Evolutionary conservation across 1,140 invertebrate genomes (phyloP), one percentile per base, ranked within the genome.

Genomic region (Heliconius melpomene): DNA sequence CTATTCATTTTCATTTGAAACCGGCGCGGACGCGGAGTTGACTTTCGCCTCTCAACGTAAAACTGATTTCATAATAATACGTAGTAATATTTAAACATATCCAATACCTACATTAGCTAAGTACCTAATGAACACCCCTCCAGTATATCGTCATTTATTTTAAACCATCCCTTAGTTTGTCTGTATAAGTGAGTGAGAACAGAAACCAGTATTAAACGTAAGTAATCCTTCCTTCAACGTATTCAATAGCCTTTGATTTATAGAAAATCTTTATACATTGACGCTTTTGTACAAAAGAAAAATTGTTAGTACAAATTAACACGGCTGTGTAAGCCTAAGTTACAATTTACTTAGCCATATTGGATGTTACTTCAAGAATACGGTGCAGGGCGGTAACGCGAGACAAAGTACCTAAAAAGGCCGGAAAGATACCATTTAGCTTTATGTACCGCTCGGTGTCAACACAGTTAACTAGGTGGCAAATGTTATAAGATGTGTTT

Each of bases 371-470:
- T 26, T 16, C 3, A 26, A 29, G 23, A 29, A 66, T 29, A 66
- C 5, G 11, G 23, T 66, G 13, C 11, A 16, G 60, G 60, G 8
- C 60, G 23, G 60, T 66, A 66, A 66, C 60, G 60, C 60, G 60
- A 66, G 60, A 66, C 60, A 66, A 66, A 66, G 60, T 66, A 66
- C 60, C 60, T 29, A 66, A 66, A 66, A 66, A 66, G 23, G 23
- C 60, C 60, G 60, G 60, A 66, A 66, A 66, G 60, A 66, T 29
- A 29, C 23, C 26, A 66, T 66, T 66, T 66, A 66, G 26, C 60
- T 66, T 66, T 66, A 66, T 66, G 60, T 66, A 66, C 26, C 11
- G 60, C 60, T 16, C 9, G 60, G 60, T 66, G 60, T 66, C 60
- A 66, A 66, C 23, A 66, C 60, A 29, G 23, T 66, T 66, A 66